phyloP scores from a whole-genome alignment of 35 echinoderm and acorn worm species.

The Strongylocentrotus purpuratus region DNA sequence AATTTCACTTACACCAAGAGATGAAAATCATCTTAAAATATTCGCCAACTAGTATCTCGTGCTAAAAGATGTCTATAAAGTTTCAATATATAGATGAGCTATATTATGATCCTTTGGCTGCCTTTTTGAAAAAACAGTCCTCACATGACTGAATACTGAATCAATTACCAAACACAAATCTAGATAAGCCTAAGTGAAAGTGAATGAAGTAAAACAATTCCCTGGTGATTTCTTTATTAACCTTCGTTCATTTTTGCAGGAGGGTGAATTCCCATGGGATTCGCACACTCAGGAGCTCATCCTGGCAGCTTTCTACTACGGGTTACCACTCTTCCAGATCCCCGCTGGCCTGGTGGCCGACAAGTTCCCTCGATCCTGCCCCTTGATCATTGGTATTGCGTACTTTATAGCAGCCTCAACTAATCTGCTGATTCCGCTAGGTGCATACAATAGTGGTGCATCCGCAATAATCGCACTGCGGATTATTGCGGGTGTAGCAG shows the following conservation, averaged over 20 bases:
- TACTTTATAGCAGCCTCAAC: slow-evolving; percentile 70
- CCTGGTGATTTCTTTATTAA: too few relatives aligned
- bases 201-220: too few relatives aligned
- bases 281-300: slow-evolving; percentile 78
- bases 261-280: slow-evolving; percentile 84
- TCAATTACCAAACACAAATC: too few relatives aligned
- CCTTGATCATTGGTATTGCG: slow-evolving; percentile 72
- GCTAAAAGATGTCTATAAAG: too few relatives aligned
- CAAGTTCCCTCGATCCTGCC: slow-evolving; percentile 43
- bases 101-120: too few relatives aligned
- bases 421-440: slow-evolving; percentile 77
- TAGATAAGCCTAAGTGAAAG: too few relatives aligned
- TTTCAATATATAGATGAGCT: too few relatives aligned
- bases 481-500: slow-evolving; percentile 81
- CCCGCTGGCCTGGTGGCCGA: slow-evolving; percentile 79
- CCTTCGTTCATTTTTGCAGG: neutral
- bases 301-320: slow-evolving; percentile 89
- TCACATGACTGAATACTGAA: too few relatives aligned
- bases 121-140: too few relatives aligned
- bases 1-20: too few relatives aligned
- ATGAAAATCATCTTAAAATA: too few relatives aligned
- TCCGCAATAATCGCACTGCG: slow-evolving; percentile 66
- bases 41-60: too few relatives aligned
- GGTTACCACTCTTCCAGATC: slow-evolving; percentile 84
- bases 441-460: slow-evolving; percentile 53